Evolutionary conservation across 2,797 vertebrate genomes (phyloP).

Genomic region (Potorous gilbertii): DNA sequence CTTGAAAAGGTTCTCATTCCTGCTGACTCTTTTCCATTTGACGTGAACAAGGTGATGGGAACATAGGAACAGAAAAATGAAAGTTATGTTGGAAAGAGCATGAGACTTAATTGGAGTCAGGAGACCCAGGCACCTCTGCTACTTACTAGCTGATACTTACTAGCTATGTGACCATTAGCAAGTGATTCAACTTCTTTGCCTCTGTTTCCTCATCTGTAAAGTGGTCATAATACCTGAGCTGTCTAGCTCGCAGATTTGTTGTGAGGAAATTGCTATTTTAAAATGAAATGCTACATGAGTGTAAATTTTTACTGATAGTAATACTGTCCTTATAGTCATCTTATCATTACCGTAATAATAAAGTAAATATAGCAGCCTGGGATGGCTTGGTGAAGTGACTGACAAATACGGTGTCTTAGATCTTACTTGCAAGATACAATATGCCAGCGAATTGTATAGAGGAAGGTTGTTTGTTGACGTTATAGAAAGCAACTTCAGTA

Average conservation of each 20-base stretch:
- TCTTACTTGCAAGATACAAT: not conserved
- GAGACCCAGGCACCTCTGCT: not conserved
- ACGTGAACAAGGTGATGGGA: not conserved
- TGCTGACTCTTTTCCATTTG: not conserved
- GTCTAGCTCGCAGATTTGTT: not conserved
- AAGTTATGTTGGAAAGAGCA: not conserved
- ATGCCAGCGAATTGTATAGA: not conserved
- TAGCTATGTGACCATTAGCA: too few relatives aligned
- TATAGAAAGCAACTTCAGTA: not conserved
- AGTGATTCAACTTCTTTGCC: not conserved
- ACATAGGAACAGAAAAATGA: not conserved
- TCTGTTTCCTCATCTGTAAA: not conserved
- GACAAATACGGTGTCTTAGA: not conserved
- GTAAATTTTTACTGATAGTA: not conserved
- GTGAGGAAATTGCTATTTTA: not conserved
- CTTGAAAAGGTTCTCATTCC: not conserved
- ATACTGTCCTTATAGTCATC: not conserved
- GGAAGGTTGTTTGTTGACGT: not conserved
- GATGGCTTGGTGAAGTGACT: not conserved
- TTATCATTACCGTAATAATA: not conserved
- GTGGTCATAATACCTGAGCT: not conserved
- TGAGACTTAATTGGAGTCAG: not conserved
- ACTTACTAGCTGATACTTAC: too few relatives aligned
- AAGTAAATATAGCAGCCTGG: not conserved
- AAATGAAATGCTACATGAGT: not conserved